Percentiles rank a stretch among this genome's conserved stretches.
These are phyloP conservation scores for Pantherophis guttatus DNA, from an alignment of 2,113 vertebrate species.

Conservation along the genomic window DNA sequence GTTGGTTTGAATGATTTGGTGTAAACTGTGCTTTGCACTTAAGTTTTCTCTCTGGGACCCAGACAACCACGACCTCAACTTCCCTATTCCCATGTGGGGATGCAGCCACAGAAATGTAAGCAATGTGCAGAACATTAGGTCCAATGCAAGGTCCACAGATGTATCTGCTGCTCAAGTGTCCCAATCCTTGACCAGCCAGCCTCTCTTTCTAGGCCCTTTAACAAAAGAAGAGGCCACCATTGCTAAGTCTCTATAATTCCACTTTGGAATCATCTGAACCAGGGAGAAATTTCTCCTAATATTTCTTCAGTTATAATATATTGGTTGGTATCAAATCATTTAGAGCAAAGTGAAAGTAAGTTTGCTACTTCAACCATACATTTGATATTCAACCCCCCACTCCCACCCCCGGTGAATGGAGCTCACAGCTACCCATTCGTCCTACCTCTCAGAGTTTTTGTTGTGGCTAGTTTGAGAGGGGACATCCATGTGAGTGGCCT, in stretches of 20 bases:
- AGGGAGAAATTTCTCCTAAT: neutral
- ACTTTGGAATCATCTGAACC: neutral
- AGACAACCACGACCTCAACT: neutral
- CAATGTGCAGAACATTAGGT: neutral
- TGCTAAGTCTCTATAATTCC: neutral
- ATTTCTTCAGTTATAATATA: neutral
- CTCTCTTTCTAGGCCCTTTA: neutral
- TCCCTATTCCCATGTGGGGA: neutral
- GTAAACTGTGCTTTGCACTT: neutral
- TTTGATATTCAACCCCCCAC: neutral
- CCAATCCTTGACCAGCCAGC: neutral
- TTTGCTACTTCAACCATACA: neutral
- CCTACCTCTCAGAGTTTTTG: neutral
- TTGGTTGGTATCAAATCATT: neutral
- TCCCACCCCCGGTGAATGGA: neutral
- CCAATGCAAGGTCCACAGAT: neutral
- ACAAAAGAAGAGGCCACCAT: neutral
- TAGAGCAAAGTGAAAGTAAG: neutral
- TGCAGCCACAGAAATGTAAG: neutral
- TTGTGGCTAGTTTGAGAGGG: no score
- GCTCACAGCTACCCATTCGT: neutral
- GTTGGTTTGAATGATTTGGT: neutral
- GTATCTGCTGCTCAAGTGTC: neutral
- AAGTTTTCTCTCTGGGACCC: neutral
- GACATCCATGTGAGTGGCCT: neutral